phyloP scores from a whole-genome alignment of 2,797 vertebrate genomes.

The Halcyon badia region DNA sequence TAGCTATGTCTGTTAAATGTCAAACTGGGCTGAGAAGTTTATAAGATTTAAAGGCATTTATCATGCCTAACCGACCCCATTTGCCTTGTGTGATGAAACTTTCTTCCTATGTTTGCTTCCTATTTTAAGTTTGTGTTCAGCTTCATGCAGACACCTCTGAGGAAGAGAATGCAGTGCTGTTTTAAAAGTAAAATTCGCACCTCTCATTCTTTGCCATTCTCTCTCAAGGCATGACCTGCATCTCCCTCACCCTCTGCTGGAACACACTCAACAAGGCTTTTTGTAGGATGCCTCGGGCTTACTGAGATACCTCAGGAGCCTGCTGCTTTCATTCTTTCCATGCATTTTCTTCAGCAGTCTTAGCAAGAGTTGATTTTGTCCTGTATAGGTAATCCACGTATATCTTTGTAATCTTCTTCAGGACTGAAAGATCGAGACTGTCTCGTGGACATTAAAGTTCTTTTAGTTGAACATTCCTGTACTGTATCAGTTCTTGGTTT shows the following conservation, averaged over 20 bases:
- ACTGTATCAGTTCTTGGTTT: neutral
- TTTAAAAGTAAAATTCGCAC: neutral
- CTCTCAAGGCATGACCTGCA: neutral
- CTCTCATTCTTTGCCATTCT: neutral
- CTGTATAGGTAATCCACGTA: neutral
- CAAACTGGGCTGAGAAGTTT: neutral
- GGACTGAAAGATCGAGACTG: neutral
- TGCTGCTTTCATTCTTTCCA: neutral
- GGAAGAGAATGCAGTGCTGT: neutral
- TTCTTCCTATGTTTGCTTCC: neutral
- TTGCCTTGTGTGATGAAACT: neutral
- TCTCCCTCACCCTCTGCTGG: neutral
- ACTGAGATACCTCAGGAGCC: neutral
- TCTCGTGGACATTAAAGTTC: neutral
- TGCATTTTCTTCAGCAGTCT: neutral
- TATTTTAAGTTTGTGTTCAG: neutral
- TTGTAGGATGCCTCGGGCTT: neutral
- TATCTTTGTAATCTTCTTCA: neutral
- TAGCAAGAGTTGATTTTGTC: neutral
- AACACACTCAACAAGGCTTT: neutral
- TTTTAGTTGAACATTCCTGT: neutral
- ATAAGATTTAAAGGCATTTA: neutral
- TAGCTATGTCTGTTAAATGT: neutral
- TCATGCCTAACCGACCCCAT: neutral
- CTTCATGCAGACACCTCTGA: neutral